These are phyloP conservation scores for Drosophila niveifrons DNA, from an alignment of 2,888 invertebrate genomes.

Conservation along the genomic window DNA sequence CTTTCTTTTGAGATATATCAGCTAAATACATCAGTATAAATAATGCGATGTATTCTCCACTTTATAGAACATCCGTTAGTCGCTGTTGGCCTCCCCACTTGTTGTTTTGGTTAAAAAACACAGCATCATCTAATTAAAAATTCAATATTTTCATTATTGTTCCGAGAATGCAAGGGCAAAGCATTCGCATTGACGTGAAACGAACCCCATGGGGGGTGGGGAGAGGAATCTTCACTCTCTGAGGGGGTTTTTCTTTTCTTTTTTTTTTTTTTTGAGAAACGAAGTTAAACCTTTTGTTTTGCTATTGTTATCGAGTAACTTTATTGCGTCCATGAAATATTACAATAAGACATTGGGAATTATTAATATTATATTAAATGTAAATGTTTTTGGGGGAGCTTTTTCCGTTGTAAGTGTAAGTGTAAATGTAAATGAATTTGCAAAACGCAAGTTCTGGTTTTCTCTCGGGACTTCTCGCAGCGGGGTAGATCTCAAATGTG, in stretches of 20 bases:
- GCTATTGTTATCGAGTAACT: constrained; percentile 70
- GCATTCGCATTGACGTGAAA: constrained; percentile 41
- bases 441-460: constrained; percentile 39
- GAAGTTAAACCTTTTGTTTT: constrained; percentile 55
- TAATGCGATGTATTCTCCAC: too few relatives aligned
- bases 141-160: constrained; percentile 73
- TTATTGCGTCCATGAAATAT: constrained; percentile 78
- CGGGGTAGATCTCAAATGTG: not conserved
- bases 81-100: not conserved
- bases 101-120: constrained; percentile 50
- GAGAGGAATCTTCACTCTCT: too few relatives aligned
- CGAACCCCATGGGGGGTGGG: constrained; percentile 2
- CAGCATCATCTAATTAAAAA: constrained; percentile 78
- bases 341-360: constrained; percentile 77
- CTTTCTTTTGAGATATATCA: too few relatives aligned
- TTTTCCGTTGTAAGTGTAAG: constrained; percentile 55
- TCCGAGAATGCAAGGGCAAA: constrained; percentile 56
- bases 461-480: not conserved
- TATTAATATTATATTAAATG: constrained; percentile 58
- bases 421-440: constrained; percentile 43
- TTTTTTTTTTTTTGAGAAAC: not conserved
- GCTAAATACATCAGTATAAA: too few relatives aligned
- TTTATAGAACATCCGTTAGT: constrained; percentile 18
- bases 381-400: constrained; percentile 27
- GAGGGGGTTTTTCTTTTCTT: too few relatives aligned